Evolutionary conservation across 2,113 vertebrate species (phyloP), one percentile per base, ranked within the genome.

Genomic region (Corydoras maculifer): DNA sequence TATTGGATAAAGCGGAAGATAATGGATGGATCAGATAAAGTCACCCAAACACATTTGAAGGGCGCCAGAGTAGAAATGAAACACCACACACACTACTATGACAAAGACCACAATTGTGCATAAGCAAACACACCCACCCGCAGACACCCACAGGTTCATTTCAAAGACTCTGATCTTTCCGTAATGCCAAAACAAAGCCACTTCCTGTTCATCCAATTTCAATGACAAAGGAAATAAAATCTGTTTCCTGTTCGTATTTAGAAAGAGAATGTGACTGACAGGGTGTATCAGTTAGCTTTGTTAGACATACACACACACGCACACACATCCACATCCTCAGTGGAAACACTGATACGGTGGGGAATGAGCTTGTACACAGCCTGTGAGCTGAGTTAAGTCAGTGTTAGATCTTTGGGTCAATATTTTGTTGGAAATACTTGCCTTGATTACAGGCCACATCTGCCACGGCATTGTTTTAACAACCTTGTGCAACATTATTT

Each of bases 161-260:
- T 69, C n/a, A 43, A 62, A 70, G 32, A 29, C 55, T 65, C 59
- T 72, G 65, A 65, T 74, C 70, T 55, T 57, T 75, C 75, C 77
- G 78, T 70, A n/a, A 77, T 51, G 77, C 32, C 71, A 62, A 88
- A 86, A 82, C 83, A 85, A 80, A 62, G 79, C 25, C 70, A 73
- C 62, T 59, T 79, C 73, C 75, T 74, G 70, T 75, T 43, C 73
- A 70, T 80, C 79, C 85, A 79, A 81, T 80, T 69, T 68, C 73
- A 79, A 69, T 74, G 77, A 82, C 80, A 69, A 78, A 84, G 87
- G 84, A 87, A 85, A 81, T 61, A 31, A 12, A 68, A 75, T 68
- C 48, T 69, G 75, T 70, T 59, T 77, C 72, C 78, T 73, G 73
- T 79, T 81, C 74, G 79, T 74, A 62, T 29, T 50, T 67, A 75